These are phyloP conservation scores for Tinea pellionella DNA, from an alignment of 2,888 invertebrate genomes.

Conservation along the genomic window DNA sequence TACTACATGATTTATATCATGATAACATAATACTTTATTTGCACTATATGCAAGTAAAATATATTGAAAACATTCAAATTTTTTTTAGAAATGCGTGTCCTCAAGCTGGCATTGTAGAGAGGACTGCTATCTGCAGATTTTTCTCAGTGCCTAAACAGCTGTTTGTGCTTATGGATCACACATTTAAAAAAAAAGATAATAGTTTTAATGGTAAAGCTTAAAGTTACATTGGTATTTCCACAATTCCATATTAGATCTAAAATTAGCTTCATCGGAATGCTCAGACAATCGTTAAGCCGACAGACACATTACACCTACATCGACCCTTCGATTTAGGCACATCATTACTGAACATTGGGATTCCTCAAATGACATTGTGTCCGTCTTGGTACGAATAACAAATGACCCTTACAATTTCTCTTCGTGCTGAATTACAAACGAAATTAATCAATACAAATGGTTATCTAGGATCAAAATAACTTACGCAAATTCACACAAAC, in stretches of 20 bases:
- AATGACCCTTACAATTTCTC: neutral
- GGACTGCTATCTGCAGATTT: no score
- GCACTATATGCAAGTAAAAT: no score
- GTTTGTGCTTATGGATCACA: no score
- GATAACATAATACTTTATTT: neutral
- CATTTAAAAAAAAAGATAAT: no score
- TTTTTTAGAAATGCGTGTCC: no score
- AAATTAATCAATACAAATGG: no score
- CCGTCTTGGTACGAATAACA: neutral
- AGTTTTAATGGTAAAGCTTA: no score
- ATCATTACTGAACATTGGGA: constrained; percentile 21
- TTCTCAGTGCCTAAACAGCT: no score
- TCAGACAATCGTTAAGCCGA: constrained; percentile 36
- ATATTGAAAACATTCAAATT: no score
- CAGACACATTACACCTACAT: constrained; percentile 18
- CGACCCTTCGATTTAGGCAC: constrained; percentile 17
- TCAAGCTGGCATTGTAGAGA: no score
- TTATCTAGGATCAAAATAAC: neutral
- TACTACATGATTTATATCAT: neutral
- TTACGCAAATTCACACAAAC: neutral
- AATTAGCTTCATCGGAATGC: constrained; percentile 40
- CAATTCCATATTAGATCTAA: constrained; percentile 20
- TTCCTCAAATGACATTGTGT: neutral
- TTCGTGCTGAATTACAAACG: neutral
- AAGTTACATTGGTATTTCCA: neutral